Evolutionary conservation across 2,797 vertebrate genomes (phyloP).

Genomic region (Lemur catta): DNA sequence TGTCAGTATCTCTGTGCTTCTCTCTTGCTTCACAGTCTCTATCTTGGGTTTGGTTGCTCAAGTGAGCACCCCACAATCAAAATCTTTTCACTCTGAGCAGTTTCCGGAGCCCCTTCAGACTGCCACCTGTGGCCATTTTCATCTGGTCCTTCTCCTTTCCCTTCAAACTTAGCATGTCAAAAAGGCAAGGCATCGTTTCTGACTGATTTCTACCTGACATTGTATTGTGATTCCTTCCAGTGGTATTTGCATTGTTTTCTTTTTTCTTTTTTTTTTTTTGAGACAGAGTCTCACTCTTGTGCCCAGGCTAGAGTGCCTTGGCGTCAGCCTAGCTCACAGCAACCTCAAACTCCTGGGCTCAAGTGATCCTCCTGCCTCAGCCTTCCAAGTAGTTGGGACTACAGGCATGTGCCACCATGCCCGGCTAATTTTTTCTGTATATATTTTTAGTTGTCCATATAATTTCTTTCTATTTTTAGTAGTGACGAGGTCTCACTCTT

Average conservation of each 20-base stretch:
- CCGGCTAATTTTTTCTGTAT: too few species aligned
- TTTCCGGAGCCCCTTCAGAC: background rate
- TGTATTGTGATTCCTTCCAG: background rate
- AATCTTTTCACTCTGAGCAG: background rate
- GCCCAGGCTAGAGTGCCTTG: too few species aligned
- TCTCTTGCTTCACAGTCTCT: background rate
- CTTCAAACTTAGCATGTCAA: background rate
- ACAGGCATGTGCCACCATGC: too few species aligned
- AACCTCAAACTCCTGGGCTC: too few species aligned
- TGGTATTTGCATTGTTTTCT: background rate
- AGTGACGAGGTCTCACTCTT: too few species aligned
- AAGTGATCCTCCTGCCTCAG: too few species aligned
- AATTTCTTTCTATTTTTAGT: too few species aligned
- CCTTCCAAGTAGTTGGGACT: too few species aligned
- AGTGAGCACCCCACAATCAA: background rate
- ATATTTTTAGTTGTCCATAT: too few species aligned
- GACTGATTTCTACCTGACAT: background rate
- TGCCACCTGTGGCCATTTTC: background rate
- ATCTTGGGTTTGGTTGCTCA: background rate
- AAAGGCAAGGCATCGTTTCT: background rate
- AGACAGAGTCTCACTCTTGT: too few species aligned
- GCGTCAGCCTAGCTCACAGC: too few species aligned
- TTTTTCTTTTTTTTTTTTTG: too few species aligned
- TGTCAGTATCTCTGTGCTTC: background rate
- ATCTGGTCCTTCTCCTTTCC: background rate